Base-by-base conservation (phyloP, 1,140 invertebrate genomes). In the Dendrolimus punctatus region DNA sequence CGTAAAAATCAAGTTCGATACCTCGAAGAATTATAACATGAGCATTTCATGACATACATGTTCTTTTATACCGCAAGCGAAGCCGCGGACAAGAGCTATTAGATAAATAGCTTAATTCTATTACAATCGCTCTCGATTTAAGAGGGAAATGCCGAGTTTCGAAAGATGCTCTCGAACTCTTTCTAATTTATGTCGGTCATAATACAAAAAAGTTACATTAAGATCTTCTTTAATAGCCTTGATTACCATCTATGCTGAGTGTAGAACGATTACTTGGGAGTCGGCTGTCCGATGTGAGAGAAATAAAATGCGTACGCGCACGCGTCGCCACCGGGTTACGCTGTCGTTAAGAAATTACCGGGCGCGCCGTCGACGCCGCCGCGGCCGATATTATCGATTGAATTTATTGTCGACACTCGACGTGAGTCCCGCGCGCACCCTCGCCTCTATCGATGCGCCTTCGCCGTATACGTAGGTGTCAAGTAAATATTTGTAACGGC, bases 251-350 rank as follows among this genome's bases (percentile, higher is more conserved):
- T 83, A 80, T 73, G 71, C 66, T 82, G 78, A 85, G 82, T 83
- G 76, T 73, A 74, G 73, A 76, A 75, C 76, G 80, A 82, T 85
- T 83, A 85, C 82, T 85, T 76, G 71, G 71, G 73, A 73, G 77
- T 67, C 76, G 75, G 76, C 64, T 60, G 69, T 68, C 74, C 65
- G 77, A 74, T 76, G 68, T 72, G 67, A 71, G 77, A 71, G 73
- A 76, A 80, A 85, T 81, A 80, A 85, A 85, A 82, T 81, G 77
- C 76, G 76, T 76, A 64, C 60, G 80, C 79, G 82, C 78, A 83
- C 79, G 81, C 76, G 79, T 81, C 73, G 82, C 82, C 79, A 85
- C 82, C 74, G 79, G 64, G 82, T 85, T 85, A 85, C 82, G 81
- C 81, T 73, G 80, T 78, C 76, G 78, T 81, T 81, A 81, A 79